phyloP scores from a whole-genome alignment of 2,888 invertebrate genomes.

The Drosophila lutescens region DNA sequence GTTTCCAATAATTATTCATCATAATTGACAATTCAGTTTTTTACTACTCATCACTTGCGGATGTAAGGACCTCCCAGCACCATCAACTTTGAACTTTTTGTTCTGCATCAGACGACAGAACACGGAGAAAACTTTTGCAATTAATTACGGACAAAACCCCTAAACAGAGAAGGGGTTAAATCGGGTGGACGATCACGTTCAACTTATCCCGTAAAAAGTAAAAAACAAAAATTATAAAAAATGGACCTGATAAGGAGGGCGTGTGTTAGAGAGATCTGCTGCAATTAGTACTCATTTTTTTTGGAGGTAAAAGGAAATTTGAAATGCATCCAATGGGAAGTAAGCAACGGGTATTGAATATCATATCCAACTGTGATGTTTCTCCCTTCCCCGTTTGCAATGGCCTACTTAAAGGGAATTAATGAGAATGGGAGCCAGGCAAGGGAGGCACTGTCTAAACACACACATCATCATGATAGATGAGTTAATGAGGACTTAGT shows the following conservation, averaged over 20 bases:
- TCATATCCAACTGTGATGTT: slow-evolving; percentile 34
- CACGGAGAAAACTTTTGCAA: slow-evolving; percentile 67
- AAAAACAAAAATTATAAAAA: slow-evolving; percentile 27
- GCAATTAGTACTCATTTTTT: slow-evolving; percentile 51
- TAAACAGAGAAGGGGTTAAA: slow-evolving; percentile 34
- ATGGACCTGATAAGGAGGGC: slow-evolving; percentile 19
- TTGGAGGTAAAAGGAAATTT: slow-evolving; percentile 38
- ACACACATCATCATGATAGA: slow-evolving; percentile 55
- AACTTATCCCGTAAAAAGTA: slow-evolving; percentile 31
- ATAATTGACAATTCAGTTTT: slow-evolving; percentile 50
- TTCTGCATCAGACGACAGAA: slow-evolving; percentile 34
- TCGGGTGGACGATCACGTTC: slow-evolving; percentile 1
- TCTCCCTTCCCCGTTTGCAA: slow-evolving; percentile 28
- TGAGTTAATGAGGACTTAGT: slow-evolving; percentile 57
- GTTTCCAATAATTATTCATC: slow-evolving; percentile 33
- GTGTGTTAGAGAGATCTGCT: slow-evolving; percentile 11
- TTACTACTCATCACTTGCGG: slow-evolving; percentile 41
- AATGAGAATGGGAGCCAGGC: slow-evolving; percentile 22
- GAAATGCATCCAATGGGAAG: slow-evolving; percentile 43
- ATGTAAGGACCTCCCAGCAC: slow-evolving; percentile 24
- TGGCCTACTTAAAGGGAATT: slow-evolving; percentile 54
- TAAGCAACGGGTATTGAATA: slow-evolving; percentile 7
- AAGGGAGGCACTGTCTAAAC: slow-evolving; percentile 10
- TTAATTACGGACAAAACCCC: slow-evolving; percentile 66
- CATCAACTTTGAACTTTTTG: slow-evolving; percentile 55